Percentiles rank a stretch among this genome's conserved stretches.
These are phyloP conservation scores for Cremastinae sp. DNA, from an alignment of 2,888 invertebrate genomes.

Conservation along the genomic window DNA sequence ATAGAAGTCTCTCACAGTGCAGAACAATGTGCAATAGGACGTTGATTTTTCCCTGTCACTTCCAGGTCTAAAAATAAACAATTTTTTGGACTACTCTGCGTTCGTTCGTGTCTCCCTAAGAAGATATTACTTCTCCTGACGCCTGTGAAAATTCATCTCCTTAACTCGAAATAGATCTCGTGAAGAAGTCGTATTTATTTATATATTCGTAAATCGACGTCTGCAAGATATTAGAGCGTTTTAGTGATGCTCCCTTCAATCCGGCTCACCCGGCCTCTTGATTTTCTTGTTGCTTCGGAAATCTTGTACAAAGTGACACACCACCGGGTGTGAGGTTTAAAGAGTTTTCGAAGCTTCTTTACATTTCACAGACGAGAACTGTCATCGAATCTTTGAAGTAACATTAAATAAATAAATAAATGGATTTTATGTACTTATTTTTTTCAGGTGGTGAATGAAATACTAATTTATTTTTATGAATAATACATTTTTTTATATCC, in stretches of 20 bases:
- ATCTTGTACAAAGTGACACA: constrained; percentile 25
- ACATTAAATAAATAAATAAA: no score
- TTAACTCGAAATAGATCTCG: constrained; percentile 56
- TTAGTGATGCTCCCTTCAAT: constrained; percentile 14
- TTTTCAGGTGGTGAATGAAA: no score
- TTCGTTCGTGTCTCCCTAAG: constrained; percentile 3
- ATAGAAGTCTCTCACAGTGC: constrained; percentile 13
- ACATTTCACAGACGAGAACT: no score
- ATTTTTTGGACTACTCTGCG: constrained; percentile 6
- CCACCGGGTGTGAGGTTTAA: constrained; percentile 16
- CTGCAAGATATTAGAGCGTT: constrained; percentile 49
- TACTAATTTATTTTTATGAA: no score
- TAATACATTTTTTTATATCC: no score
- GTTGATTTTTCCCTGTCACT: constrained; percentile 15
- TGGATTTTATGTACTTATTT: no score
- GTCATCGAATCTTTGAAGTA: no score
- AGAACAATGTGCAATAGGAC: constrained; percentile 13
- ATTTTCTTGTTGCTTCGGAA: constrained; percentile 22
- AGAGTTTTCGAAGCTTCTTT: not conserved
- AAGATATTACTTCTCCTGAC: constrained; percentile 52
- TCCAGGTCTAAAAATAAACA: constrained; percentile 34
- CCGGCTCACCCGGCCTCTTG: not conserved
- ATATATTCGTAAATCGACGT: constrained; percentile 14
- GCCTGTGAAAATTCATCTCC: constrained; percentile 48
- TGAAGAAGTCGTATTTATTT: constrained; percentile 18